A percentile compares a stretch with the other conserved stretches of the same genome.
Evolutionary conservation across 2,888 invertebrate genomes (phyloP).

Genomic region (Eupithecia inturbata): DNA sequence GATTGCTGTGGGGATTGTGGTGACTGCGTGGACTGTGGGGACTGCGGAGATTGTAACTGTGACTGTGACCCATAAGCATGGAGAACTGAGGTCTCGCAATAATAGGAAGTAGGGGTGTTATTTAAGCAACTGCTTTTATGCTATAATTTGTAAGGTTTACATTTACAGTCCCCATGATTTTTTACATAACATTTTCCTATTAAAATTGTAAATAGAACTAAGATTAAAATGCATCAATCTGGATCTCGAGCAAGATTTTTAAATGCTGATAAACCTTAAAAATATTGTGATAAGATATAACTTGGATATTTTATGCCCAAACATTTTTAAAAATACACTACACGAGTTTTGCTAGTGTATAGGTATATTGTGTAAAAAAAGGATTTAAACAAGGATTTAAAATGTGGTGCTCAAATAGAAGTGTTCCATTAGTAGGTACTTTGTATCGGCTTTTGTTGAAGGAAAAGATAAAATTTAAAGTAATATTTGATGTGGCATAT

Average conservation of each 20-base stretch:
- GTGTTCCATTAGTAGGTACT: no score
- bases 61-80: constrained; percentile 1
- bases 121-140: not conserved
- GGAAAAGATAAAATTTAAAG: not conserved
- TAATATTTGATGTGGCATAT: not conserved
- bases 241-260: not conserved
- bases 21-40: constrained; percentile 5
- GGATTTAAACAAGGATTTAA: no score
- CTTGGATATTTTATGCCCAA: not conserved
- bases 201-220: not conserved
- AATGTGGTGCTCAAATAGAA: not conserved
- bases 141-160: no score
- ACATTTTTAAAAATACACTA: no score
- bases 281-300: not conserved
- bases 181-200: not conserved
- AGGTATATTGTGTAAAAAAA: no score
- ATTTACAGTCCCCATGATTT: not conserved
- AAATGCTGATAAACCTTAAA: not conserved
- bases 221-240: not conserved
- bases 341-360: no score
- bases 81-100: not conserved
- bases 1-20: constrained; percentile 24
- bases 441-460: not conserved
- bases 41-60: constrained; percentile 1
- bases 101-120: not conserved